Evolutionary conservation across 2,888 invertebrate genomes (phyloP).

Genomic region (Apomyelois bistriatella): DNA sequence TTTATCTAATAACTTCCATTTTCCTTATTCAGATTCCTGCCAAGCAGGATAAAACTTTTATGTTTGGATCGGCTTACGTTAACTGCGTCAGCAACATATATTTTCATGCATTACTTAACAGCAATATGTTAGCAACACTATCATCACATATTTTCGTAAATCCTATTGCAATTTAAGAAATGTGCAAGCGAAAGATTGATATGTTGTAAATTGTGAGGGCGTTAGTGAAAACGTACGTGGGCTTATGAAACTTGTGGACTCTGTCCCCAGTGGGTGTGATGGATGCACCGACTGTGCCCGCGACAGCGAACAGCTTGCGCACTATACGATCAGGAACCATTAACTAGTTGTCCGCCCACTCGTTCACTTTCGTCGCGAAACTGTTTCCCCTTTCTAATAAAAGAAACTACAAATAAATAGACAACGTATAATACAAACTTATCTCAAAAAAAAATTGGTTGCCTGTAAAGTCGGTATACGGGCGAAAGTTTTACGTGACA

Average conservation of each 20-base stretch:
- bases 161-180: no score
- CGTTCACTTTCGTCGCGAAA: constrained; percentile 35
- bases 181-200: not conserved
- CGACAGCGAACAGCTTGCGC: constrained; percentile 20
- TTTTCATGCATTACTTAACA: constrained; percentile 11
- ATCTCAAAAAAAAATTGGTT: no score
- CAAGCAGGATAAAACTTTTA: constrained; percentile 13
- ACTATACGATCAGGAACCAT: constrained; percentile 15
- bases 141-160: not conserved
- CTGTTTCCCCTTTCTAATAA: constrained; percentile 17
- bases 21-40: constrained; percentile 13
- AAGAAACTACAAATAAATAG: no score
- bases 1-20: constrained; percentile 13
- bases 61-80: constrained; percentile 15
- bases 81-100: constrained; percentile 12
- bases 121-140: constrained; percentile 8
- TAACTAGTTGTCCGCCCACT: constrained; percentile 36
- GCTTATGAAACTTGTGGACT: constrained; percentile 26
- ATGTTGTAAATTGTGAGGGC: not conserved
- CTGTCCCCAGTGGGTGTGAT: constrained; percentile 38
- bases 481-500: no score
- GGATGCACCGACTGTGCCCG: constrained; percentile 36
- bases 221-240: constrained; percentile 42
- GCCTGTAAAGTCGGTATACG: no score
- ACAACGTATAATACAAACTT: no score